Evolutionary conservation across 2,888 invertebrate species (phyloP), one percentile per base, ranked within the genome.

Genomic region (Agrilus mali): DNA sequence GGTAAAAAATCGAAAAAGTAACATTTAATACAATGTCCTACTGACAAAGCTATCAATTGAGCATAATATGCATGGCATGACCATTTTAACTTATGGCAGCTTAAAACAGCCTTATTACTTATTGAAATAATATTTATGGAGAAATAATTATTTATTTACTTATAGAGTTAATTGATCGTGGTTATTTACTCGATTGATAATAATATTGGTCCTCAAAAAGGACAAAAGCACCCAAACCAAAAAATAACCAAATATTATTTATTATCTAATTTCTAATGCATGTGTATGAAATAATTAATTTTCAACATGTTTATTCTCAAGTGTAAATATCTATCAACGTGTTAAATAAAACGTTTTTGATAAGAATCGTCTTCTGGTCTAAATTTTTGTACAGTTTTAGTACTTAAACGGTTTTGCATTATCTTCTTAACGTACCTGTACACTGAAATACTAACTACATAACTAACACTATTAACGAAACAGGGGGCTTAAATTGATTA

Each of bases 1-100:
- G 59, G 63, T 62, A 61, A 51, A 44, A 52, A 49, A 10, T 62
- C 65, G 34, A 60, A 61, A 55, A 64, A 63, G 55, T 53, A 62
- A 43, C 36, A 45, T 37, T 20, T 20, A 27, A 27, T 6, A 22
- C 6, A 22, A 22, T 22, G 22, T 22, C 6, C 4, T 22, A 3
- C 8, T 10, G 27, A 27, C 10, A 10, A 27, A 22, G 7, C 22
- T 5, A 17, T 17, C 17, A 22, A 7, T 22, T 10, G 5, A 20
- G 7, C 7, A 20, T 6, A 2, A 20, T 20, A 20, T 27, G 34
- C 32, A 42, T 42, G 14, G 34, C 32, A 42, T 42, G 14, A 17
- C 42, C 40, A 43, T 43, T 38, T 41, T 46, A 46, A n/a, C 46
- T 3, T 5, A 20, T 20, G 20, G 20, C 6, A 20, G 20, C 20